A percentile compares a stretch with the other conserved stretches of the same genome.
phyloP scores from a whole-genome alignment of 2,113 vertebrate species.

The Sceloporus tristichus region DNA sequence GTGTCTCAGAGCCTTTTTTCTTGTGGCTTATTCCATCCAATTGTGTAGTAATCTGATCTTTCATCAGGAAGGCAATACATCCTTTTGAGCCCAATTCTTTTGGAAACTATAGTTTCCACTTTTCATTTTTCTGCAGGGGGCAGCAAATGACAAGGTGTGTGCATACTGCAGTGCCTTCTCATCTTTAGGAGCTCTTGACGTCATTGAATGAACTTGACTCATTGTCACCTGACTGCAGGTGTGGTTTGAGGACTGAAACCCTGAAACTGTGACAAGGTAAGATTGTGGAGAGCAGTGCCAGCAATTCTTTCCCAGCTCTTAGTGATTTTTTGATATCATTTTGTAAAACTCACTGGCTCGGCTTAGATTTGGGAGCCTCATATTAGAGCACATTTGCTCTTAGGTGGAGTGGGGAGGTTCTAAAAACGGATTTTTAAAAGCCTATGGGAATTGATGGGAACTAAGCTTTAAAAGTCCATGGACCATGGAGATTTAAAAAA shows the following conservation, averaged over 20 bases:
- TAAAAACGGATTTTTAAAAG: background rate
- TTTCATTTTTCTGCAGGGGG: background rate
- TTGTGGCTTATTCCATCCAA: background rate
- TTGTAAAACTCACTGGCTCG: too few species aligned
- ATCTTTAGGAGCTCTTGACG: background rate
- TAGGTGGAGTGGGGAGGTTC: background rate
- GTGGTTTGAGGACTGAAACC: background rate
- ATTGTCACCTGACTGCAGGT: too few species aligned
- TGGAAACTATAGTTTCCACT: background rate
- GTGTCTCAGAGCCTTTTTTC: background rate
- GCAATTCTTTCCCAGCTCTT: background rate
- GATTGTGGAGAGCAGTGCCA: background rate
- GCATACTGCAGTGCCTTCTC: too few species aligned
- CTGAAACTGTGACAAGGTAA: background rate
- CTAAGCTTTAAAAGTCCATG: background rate
- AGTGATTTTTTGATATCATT: background rate
- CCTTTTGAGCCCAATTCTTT: background rate
- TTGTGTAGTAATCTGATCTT: background rate
- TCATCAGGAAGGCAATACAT: background rate
- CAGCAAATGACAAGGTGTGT: background rate
- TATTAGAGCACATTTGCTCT: background rate
- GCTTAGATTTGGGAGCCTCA: background rate
- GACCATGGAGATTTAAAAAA: background rate
- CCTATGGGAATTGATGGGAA: too few species aligned
- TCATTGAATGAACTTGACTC: background rate